Percentiles rank a stretch among this genome's conserved stretches.
Conservation (phyloP, 2,113 vertebrate genomes). For the Aphyosemion australe region DNA sequence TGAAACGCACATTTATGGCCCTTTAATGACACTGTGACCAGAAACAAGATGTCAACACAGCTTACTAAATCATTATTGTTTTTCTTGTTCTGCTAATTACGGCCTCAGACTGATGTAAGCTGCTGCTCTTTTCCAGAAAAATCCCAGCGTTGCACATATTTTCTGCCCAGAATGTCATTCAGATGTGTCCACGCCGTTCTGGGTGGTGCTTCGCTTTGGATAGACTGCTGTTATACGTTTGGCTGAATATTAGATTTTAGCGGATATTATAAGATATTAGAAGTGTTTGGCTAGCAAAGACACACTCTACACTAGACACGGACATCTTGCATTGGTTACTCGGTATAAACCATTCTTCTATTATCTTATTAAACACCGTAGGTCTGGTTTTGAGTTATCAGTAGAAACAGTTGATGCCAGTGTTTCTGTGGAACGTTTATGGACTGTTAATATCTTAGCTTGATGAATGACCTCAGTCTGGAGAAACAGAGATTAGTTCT, state of each 20-base stretch:
- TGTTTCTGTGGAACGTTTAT: too few relatives aligned
- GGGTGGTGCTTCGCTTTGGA: conserved; percentile 2
- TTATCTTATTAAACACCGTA: too few relatives aligned
- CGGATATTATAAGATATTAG: neutral
- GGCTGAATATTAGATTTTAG: neutral
- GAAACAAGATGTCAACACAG: conserved; percentile 57
- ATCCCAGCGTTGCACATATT: conserved; percentile 30
- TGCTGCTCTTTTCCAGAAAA: conserved; percentile 33
- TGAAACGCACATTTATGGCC: conserved; percentile 43
- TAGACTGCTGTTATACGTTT: neutral
- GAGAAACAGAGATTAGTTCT: too few relatives aligned
- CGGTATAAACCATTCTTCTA: too few relatives aligned
- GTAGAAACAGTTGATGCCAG: too few relatives aligned
- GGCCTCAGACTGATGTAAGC: conserved; percentile 49
- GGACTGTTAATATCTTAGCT: too few relatives aligned
- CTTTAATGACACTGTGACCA: conserved; percentile 50
- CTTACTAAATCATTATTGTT: conserved; percentile 52
- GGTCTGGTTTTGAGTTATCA: too few relatives aligned
- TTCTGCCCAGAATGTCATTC: conserved; percentile 19
- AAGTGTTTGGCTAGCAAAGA: too few relatives aligned
- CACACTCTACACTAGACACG: too few relatives aligned
- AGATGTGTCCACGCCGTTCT: conserved; percentile 9
- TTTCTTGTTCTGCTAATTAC: conserved; percentile 56
- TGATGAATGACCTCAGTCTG: too few relatives aligned
- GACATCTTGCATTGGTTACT: too few relatives aligned